A percentile compares a stretch with the other conserved stretches of the same genome.
Evolutionary conservation across 2,888 invertebrate species (phyloP).

Genomic region (Cerastis leucographa): DNA sequence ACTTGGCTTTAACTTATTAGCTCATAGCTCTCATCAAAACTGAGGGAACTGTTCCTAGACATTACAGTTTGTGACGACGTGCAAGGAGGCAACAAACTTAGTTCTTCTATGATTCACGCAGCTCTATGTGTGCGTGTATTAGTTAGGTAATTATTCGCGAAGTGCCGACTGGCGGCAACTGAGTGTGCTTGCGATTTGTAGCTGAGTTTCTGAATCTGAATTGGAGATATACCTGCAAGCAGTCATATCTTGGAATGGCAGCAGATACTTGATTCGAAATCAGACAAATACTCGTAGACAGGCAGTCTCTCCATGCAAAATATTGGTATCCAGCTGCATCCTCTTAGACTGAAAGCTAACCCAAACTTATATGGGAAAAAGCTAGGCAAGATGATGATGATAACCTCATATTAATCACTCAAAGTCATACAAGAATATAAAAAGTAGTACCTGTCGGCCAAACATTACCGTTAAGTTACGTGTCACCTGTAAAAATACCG

Average conservation of each 20-base stretch:
- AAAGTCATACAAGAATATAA: neutral
- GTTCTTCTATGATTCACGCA: slow-evolving; percentile 5
- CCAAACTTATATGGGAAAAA: neutral
- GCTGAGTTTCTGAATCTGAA: slow-evolving; percentile 15
- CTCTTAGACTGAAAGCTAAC: neutral
- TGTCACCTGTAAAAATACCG: neutral
- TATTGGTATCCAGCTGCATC: neutral
- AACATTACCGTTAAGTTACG: neutral
- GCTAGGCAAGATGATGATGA: neutral
- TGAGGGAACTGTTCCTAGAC: neutral
- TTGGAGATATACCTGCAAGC: neutral
- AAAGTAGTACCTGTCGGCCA: neutral
- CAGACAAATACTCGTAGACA: neutral
- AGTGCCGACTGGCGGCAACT: slow-evolving; percentile 26
- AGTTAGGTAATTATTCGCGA: slow-evolving; percentile 42
- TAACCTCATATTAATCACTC: neutral
- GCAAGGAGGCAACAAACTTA: slow-evolving; percentile 19
- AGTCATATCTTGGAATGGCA: neutral
- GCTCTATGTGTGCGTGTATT: neutral
- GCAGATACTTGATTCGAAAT: neutral
- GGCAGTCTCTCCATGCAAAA: neutral
- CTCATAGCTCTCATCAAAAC: slow-evolving; percentile 20
- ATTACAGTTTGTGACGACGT: neutral
- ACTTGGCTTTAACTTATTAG: slow-evolving; percentile 5
- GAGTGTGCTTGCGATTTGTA: slow-evolving; percentile 37